Evolutionary conservation across 2,888 invertebrate genomes (phyloP).

Genomic region (Creontiades dilutus): DNA sequence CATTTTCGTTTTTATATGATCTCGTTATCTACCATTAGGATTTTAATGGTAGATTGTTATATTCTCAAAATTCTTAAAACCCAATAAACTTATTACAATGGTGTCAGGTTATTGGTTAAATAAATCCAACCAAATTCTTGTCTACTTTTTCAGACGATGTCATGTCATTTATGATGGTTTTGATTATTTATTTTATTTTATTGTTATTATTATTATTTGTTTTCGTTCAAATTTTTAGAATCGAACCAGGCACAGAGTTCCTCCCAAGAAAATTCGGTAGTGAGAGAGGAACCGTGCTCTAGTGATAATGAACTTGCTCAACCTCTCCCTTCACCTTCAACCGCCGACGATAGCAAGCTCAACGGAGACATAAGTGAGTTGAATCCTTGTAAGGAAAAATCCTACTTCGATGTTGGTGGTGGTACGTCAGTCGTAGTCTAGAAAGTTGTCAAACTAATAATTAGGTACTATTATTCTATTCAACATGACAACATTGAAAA

Average conservation of each 20-base stretch:
- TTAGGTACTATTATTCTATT: too few species aligned
- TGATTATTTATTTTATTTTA: constrained; percentile 2
- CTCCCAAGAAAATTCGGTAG: constrained; percentile 3
- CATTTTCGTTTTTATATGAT: too few species aligned
- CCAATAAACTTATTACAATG: too few species aligned
- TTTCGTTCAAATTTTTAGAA: constrained; percentile 21
- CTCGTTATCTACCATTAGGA: too few species aligned
- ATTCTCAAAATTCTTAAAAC: too few species aligned
- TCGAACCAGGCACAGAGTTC: constrained; percentile 21
- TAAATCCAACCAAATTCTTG: too few species aligned
- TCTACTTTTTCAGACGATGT: too few species aligned
- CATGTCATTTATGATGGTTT: neutral
- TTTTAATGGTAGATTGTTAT: too few species aligned
- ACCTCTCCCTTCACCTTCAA: constrained; percentile 43
- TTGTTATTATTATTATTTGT: neutral
- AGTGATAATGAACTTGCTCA: neutral
- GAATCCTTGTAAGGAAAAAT: neutral
- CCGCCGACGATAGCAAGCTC: constrained; percentile 35
- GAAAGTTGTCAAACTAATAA: neutral
- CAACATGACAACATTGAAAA: too few species aligned
- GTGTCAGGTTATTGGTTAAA: too few species aligned
- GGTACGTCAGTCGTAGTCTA: too few species aligned
- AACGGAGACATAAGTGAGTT: constrained; percentile 64
- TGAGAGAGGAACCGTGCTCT: neutral
- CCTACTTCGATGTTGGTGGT: neutral